These are phyloP conservation scores for Psephotus haematonotus DNA, from an alignment of 2,113 vertebrate species.

Conservation along the genomic window DNA sequence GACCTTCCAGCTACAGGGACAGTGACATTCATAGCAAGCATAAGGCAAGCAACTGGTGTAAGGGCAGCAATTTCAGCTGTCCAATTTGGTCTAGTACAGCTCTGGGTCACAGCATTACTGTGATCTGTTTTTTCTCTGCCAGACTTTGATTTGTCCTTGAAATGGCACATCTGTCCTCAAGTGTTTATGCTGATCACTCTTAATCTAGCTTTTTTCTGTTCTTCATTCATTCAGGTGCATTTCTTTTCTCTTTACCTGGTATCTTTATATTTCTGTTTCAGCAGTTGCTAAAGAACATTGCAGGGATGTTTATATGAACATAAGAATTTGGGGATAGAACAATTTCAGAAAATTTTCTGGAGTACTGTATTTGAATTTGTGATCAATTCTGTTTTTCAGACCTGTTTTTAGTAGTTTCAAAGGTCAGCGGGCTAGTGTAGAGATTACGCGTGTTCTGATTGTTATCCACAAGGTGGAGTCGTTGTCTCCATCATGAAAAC, in stretches of 20 bases:
- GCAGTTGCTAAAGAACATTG: background rate
- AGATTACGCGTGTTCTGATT: background rate
- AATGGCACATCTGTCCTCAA: background rate
- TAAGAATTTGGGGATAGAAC: background rate
- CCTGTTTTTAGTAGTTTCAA: background rate
- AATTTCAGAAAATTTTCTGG: background rate
- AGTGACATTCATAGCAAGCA: background rate
- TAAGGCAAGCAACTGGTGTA: background rate
- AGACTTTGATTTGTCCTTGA: background rate
- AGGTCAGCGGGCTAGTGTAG: background rate
- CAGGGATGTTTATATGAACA: background rate
- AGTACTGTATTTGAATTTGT: background rate
- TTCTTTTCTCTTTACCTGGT: background rate
- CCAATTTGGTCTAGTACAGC: background rate
- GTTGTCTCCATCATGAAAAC: background rate
- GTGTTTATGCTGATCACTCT: background rate
- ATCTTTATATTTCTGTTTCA: background rate
- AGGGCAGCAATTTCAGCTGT: background rate
- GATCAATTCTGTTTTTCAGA: background rate
- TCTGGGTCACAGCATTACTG: background rate
- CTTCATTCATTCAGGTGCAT: background rate
- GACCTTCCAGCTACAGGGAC: background rate
- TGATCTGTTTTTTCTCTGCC: background rate
- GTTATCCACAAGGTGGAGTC: conserved; percentile 61
- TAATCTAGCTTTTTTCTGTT: background rate